Conservation (phyloP, 92 coral and sea anemone species). For the Parazoanthus atlanticus region DNA sequence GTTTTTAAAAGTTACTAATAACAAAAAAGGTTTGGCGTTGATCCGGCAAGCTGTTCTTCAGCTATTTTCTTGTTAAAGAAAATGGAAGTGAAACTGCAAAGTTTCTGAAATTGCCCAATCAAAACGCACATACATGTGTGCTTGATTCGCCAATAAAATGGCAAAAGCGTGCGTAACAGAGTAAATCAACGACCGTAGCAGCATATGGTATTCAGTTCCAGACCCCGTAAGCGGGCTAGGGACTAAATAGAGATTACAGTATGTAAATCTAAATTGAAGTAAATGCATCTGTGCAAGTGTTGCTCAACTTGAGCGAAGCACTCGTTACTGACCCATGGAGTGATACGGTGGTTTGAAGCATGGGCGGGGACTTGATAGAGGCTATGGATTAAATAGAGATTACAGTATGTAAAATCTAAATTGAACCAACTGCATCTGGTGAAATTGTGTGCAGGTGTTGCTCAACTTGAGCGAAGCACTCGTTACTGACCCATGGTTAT, state of each 20-base stretch:
- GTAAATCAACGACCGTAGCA: no score
- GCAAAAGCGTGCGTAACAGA: no score
- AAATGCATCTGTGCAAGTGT: constrained; percentile 51
- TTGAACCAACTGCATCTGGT: not conserved
- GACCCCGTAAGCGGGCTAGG: no score
- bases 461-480: constrained; percentile 93
- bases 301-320: constrained; percentile 89
- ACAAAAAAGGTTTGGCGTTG: no score
- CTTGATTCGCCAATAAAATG: no score
- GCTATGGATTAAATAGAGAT: not conserved
- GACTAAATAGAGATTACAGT: not conserved
- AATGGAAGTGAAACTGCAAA: no score
- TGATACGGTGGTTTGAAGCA: constrained; percentile 57
- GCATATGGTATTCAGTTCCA: no score
- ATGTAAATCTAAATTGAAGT: not conserved
- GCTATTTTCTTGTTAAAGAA: no score
- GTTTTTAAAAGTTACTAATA: no score
- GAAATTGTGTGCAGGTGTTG: constrained; percentile 56
- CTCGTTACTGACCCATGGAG: constrained; percentile 98
- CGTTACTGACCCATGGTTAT: constrained; percentile 98
- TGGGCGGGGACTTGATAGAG: not conserved
- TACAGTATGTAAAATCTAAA: not conserved
- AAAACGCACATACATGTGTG: no score
- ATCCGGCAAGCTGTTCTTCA: no score
- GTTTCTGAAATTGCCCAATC: no score